A percentile compares a stretch with the other conserved stretches of the same genome.
These are phyloP conservation scores for Tenebrosternarchus preto DNA, from an alignment of 2,113 vertebrate genomes.

Conservation along the genomic window DNA sequence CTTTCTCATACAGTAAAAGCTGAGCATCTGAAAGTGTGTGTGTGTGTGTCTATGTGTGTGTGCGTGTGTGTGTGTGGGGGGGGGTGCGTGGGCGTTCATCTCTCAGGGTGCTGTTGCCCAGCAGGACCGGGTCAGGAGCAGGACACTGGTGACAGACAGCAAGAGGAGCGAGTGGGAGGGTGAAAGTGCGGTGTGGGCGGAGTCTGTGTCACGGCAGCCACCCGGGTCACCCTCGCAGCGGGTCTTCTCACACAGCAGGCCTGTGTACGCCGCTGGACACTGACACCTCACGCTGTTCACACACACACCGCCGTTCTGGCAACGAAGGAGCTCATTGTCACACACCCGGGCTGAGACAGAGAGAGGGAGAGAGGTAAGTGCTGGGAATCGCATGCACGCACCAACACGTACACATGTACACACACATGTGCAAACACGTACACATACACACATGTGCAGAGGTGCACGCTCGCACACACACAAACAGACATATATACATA, in stretches of 20 bases:
- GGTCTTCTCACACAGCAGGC: slow-evolving; percentile 89
- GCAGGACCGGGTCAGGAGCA: slow-evolving; percentile 45
- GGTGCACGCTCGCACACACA: not conserved
- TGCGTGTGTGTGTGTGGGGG: slow-evolving; percentile 21
- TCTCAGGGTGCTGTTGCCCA: slow-evolving; percentile 57
- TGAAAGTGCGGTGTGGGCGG: slow-evolving; percentile 59
- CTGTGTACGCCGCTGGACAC: slow-evolving; percentile 82
- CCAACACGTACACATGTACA: slow-evolving; percentile 13
- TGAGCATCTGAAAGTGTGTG: slow-evolving; percentile 46
- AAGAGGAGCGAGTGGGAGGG: slow-evolving; percentile 47
- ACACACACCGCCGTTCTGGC: slow-evolving; percentile 94
- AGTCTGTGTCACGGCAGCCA: slow-evolving; percentile 73
- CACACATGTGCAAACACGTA: not conserved
- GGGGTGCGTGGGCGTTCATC: slow-evolving; percentile 35
- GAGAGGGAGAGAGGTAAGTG: slow-evolving; percentile 53
- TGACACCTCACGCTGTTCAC: slow-evolving; percentile 87
- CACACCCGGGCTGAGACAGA: slow-evolving; percentile 85
- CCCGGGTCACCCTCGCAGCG: slow-evolving; percentile 82
- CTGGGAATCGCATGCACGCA: not conserved
- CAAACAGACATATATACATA: not conserved
- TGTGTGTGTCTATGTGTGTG: slow-evolving; percentile 17
- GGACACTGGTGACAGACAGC: slow-evolving; percentile 51
- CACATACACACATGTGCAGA: not conserved
- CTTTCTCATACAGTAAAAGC: slow-evolving; percentile 33
- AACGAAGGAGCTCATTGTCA: slow-evolving; percentile 92